Conservation (phyloP, 2,888 invertebrate genomes). For the Strigamia crassipes region DNA sequence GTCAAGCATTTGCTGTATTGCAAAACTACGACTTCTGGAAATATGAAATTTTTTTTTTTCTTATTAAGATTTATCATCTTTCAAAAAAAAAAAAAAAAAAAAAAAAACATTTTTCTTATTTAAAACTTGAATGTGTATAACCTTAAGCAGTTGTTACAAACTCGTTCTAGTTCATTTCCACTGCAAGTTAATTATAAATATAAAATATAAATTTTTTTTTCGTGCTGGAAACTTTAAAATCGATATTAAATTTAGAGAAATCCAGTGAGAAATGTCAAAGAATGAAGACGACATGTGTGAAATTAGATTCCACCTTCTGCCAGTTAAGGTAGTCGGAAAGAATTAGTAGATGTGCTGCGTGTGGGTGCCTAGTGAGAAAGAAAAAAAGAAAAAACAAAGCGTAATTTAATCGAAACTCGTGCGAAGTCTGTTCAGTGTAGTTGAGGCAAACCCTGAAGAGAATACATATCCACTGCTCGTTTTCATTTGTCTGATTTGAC, state of each 20-base stretch:
- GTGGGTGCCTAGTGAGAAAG: not conserved
- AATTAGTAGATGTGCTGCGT: not conserved
- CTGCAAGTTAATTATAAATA: no score
- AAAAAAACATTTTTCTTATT: not conserved
- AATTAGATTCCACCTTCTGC: not conserved
- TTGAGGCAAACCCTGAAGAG: not conserved
- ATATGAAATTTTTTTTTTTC: not conserved
- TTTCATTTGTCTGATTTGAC: not conserved
- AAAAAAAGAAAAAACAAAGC: not conserved
- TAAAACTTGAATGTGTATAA: not conserved
- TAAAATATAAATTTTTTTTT: no score
- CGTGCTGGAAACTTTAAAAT: no score
- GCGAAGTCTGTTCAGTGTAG: not conserved
- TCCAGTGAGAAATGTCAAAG: not conserved
- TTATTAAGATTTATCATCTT: not conserved
- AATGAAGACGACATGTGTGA: not conserved
- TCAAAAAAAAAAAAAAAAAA: not conserved
- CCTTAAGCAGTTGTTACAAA: not conserved
- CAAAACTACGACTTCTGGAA: not conserved
- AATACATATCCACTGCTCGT: not conserved
- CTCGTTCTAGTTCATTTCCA: not conserved
- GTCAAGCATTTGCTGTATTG: not conserved
- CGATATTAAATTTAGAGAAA: no score
- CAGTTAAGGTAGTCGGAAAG: not conserved
- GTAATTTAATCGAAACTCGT: not conserved